Evolutionary conservation across 2,888 invertebrate genomes (phyloP).

Genomic region (Hetaerina titia): DNA sequence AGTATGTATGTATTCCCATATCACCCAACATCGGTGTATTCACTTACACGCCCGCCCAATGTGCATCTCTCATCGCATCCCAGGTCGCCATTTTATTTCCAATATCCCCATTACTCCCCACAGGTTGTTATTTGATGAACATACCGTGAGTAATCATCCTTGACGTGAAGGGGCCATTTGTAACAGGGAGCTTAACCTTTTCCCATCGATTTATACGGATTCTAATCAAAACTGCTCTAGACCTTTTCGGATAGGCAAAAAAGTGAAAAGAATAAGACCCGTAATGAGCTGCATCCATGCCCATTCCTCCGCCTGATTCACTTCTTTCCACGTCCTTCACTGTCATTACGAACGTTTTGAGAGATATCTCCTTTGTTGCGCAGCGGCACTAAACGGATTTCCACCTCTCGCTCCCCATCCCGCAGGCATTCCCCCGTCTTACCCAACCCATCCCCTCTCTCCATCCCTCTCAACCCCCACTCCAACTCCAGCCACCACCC

Average conservation of each 20-base stretch:
- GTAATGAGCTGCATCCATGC: slow-evolving; percentile 9
- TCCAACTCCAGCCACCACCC: background rate
- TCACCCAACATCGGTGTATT: background rate
- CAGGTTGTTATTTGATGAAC: background rate
- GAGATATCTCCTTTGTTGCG: background rate
- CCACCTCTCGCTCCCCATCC: background rate
- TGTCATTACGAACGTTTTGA: background rate
- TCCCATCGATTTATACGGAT: background rate
- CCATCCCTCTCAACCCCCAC: background rate
- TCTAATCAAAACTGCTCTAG: background rate
- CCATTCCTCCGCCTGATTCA: background rate
- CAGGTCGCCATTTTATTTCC: background rate
- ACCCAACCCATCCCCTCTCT: background rate
- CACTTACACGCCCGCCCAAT: background rate
- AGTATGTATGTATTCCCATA: background rate
- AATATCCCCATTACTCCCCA: background rate
- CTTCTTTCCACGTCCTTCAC: slow-evolving; percentile 20
- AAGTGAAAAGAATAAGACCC: background rate
- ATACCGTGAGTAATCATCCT: background rate
- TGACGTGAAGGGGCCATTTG: background rate
- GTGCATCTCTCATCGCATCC: background rate
- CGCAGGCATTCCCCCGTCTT: background rate
- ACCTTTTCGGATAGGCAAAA: background rate
- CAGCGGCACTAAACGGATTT: slow-evolving; percentile 11
- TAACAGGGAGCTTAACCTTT: background rate